phyloP scores from a whole-genome alignment of 2,113 vertebrate genomes.

The Tor tambroides region DNA sequence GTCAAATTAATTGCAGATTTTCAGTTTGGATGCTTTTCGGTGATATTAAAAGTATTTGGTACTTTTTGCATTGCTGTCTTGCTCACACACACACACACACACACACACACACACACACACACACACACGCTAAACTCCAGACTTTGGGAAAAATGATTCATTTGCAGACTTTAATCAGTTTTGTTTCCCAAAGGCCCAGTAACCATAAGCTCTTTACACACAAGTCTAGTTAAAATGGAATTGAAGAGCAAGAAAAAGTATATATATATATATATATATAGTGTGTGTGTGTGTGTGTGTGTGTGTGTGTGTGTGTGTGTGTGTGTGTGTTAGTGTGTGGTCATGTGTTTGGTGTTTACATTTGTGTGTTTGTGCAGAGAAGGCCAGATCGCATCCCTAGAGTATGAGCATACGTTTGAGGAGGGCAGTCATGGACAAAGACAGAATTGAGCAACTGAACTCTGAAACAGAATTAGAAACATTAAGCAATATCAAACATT shows the following conservation, averaged over 20 bases:
- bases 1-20: too few relatives aligned
- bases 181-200: slow-evolving; percentile 66
- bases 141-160: slow-evolving; percentile 66
- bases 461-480: slow-evolving; percentile 43
- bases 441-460: slow-evolving; percentile 46
- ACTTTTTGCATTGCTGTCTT: too few relatives aligned
- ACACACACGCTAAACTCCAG: not conserved
- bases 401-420: not conserved
- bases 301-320: slow-evolving; percentile 1
- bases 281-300: not conserved
- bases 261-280: too few relatives aligned
- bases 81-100: too few relatives aligned
- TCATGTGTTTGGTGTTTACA: slow-evolving; percentile 3
- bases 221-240: slow-evolving; percentile 65
- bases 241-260: not conserved
- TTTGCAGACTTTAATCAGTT: slow-evolving; percentile 74
- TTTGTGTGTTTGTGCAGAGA: not conserved
- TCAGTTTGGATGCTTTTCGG: not conserved
- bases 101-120: slow-evolving; percentile 23
- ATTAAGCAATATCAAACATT: slow-evolving; percentile 53
- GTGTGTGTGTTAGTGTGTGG: not conserved
- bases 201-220: slow-evolving; percentile 74
- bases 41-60: not conserved
- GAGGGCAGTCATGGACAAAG: not conserved
- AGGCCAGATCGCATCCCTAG: slow-evolving; percentile 16